Evolutionary conservation across 2,797 vertebrate species (phyloP), one percentile per base, ranked within the genome.

Genomic region (Oryzias dopingdopingensis): DNA sequence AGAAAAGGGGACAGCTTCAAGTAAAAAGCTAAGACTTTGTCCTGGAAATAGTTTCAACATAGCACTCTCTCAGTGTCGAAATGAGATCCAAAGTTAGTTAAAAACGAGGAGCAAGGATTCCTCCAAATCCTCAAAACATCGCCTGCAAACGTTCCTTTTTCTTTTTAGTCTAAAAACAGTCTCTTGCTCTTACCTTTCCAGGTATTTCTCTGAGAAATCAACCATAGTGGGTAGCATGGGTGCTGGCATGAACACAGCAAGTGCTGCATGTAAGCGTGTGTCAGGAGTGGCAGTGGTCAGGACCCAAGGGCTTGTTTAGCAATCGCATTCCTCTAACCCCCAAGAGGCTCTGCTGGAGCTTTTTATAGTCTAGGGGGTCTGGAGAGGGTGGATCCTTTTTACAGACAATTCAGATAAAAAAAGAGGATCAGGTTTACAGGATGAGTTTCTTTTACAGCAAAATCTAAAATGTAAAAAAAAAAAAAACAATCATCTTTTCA

Each of bases 121-220:
- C 64, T 54, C 62, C 40, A 65, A 56, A 72, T 3, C 24, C 40
- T 4, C 26, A 54, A 18, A 20, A 42, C 12, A 4, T 41, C 42
- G 1, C 20, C 20, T 40, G 5, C 23, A 43, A 18, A 42, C 12
- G 13, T 18, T 52, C 32, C 45, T 47, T 22, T 16, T 18, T 52
- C 32, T 41, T 47, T 22, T 32, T 46, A 44, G 15, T 43, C 52
- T 41, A 37, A 43, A 20, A 63, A 14, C 5, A 1, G n/a, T 50
- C 24, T 37, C 24, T 44, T 14, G 50, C 43, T 79, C 94, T 90
- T 94, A 96, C 94, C 94, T 95, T 90, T 95, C 93, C 82, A 96
- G 88, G 89, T 94, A 95, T 84, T 88, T 94, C 72, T 95, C 94
- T 0, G 94, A 94, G 44, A 95, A 93, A 85, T 95, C 94, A 65